Conservation (phyloP, 1,140 invertebrate species). For the Orchesella cincta region DNA sequence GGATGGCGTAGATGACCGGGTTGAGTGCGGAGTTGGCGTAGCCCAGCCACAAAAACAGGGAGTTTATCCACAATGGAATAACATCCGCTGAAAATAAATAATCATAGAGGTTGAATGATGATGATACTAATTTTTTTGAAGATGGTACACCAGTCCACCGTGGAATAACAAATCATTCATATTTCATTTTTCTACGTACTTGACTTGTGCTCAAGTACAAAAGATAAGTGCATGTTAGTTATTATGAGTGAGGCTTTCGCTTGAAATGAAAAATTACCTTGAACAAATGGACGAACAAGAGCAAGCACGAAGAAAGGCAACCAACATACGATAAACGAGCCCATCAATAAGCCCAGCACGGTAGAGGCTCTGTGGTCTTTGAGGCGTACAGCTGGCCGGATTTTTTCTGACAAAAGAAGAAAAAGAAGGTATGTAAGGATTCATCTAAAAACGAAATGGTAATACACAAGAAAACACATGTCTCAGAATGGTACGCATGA, state of each 20-base stretch:
- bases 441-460: too few relatives aligned
- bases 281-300: slow-evolving; percentile 76
- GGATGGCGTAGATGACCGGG: slow-evolving; percentile 89
- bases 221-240: background rate
- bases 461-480: too few relatives aligned
- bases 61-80: slow-evolving; percentile 64
- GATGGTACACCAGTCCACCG: too few relatives aligned
- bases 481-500: too few relatives aligned
- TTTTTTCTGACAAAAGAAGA: slow-evolving; percentile 44
- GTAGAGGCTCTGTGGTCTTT: slow-evolving; percentile 88
- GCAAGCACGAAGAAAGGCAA: slow-evolving; percentile 94
- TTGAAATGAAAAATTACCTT: slow-evolving; percentile 34
- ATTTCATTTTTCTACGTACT: too few relatives aligned
- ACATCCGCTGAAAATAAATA: slow-evolving; percentile 54
- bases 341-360: slow-evolving; percentile 96
- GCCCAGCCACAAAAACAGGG: slow-evolving; percentile 81
- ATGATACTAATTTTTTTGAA: too few relatives aligned
- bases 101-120: too few relatives aligned
- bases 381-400: slow-evolving; percentile 40
- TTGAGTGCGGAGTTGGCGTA: slow-evolving; percentile 78
- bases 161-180: too few relatives aligned
- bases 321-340: slow-evolving; percentile 92
- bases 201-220: background rate
- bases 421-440: too few relatives aligned
- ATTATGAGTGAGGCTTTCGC: background rate